phyloP scores from a whole-genome alignment of 2,888 invertebrate genomes.

The Cynaeus angustus region DNA sequence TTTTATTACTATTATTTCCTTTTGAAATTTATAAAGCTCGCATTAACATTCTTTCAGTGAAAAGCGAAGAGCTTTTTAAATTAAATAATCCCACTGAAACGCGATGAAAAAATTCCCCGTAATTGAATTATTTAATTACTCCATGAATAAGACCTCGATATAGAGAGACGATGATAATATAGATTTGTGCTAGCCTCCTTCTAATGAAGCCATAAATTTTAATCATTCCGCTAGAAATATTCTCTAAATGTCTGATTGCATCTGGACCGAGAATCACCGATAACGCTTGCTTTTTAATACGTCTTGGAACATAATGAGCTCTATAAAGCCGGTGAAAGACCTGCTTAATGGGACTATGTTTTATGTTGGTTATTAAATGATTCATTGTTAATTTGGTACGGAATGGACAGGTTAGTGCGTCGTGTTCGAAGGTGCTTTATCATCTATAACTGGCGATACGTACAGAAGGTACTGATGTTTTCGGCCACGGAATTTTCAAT shows the following conservation, averaged over 20 bases:
- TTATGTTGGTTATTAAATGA: constrained; percentile 49
- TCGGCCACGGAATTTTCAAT: constrained; percentile 5
- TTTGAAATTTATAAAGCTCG: constrained; percentile 34
- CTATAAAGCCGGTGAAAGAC: constrained; percentile 29
- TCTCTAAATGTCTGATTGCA: constrained; percentile 42
- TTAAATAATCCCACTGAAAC: constrained; percentile 31
- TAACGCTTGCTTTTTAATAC: constrained; percentile 40
- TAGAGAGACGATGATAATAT: constrained; percentile 36
- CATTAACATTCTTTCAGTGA: constrained; percentile 39
- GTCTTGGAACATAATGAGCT: constrained; percentile 41
- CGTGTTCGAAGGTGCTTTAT: constrained; percentile 43
- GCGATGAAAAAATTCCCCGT: constrained; percentile 18
- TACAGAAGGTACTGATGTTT: constrained; percentile 40
- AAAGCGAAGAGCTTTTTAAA: constrained; percentile 29
- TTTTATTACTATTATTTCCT: constrained; percentile 43
- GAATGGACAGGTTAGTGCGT: constrained; percentile 44
- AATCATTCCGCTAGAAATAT: constrained; percentile 47
- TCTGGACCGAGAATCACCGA: constrained; percentile 37
- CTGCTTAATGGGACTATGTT: constrained; percentile 41
- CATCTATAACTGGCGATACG: constrained; percentile 38
- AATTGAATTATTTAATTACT: constrained; percentile 47
- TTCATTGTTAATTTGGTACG: constrained; percentile 45
- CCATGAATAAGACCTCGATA: constrained; percentile 28
- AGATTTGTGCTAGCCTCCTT: constrained; percentile 37
- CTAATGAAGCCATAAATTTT: constrained; percentile 57